Evolutionary conservation across 1,140 invertebrate species (phyloP).

Genomic region (Sesamia nonagrioides): DNA sequence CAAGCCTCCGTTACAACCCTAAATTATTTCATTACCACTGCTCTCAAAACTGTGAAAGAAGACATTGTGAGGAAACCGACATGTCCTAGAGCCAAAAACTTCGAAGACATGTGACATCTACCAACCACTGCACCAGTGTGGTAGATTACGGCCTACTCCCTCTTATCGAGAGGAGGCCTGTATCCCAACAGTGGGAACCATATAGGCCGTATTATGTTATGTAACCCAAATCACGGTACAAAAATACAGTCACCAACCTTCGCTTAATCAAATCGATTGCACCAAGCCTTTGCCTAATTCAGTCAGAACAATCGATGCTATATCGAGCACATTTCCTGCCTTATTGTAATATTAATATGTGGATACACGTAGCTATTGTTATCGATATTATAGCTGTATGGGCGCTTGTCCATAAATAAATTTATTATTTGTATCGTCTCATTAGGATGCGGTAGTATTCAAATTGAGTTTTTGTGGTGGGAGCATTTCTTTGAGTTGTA

Average conservation of each 20-base stretch:
- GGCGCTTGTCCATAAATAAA: conserved; percentile 13
- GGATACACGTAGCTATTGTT: conserved; percentile 13
- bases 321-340: not conserved
- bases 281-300: conserved; percentile 28
- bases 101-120: too few species aligned
- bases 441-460: conserved; percentile 1
- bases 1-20: too few species aligned
- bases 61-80: too few species aligned
- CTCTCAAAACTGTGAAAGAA: too few species aligned
- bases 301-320: conserved; percentile 17
- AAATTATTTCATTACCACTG: too few species aligned
- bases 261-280: not conserved
- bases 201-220: not conserved
- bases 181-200: too few species aligned
- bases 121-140: too few species aligned
- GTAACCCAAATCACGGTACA: not conserved
- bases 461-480: not conserved
- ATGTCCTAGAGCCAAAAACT: too few species aligned
- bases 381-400: not conserved
- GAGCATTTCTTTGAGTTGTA: not conserved
- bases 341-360: not conserved
- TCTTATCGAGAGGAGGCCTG: too few species aligned
- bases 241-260: not conserved
- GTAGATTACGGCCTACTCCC: too few species aligned
- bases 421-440: not conserved